These are phyloP conservation scores for Cyrtonyx montezumae DNA, from an alignment of 2,113 vertebrate genomes.

Conservation along the genomic window DNA sequence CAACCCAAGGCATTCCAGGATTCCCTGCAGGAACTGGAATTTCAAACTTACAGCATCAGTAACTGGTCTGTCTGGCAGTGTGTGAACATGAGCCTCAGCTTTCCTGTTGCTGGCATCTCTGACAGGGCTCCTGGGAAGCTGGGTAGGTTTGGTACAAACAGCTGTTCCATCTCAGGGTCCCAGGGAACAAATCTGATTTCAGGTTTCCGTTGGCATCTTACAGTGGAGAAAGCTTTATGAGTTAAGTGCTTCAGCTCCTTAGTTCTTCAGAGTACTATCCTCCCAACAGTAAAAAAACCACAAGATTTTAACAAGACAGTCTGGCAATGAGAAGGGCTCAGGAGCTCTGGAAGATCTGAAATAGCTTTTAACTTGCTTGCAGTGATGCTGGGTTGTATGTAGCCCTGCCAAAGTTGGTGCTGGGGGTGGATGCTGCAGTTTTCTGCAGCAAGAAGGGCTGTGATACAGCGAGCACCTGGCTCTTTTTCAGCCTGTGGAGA, in stretches of 20 bases:
- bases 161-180: not conserved
- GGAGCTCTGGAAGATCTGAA: not conserved
- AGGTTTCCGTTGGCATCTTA: not conserved
- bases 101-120: not conserved
- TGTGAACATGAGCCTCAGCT: not conserved
- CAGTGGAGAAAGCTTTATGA: not conserved
- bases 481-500: not conserved
- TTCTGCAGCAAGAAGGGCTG: not conserved
- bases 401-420: not conserved
- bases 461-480: accelerated
- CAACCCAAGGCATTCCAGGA: not conserved
- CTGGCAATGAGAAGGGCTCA: not conserved
- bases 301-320: not conserved
- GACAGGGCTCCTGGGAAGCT: not conserved
- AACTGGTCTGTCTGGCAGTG: not conserved
- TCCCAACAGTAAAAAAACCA: not conserved
- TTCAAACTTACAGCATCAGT: not conserved
- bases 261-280: not conserved
- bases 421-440: not conserved
- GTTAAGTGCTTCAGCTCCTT: not conserved
- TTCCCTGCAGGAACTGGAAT: not conserved
- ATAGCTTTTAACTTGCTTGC: not conserved
- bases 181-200: not conserved
- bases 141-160: not conserved
- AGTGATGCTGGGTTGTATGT: accelerated